Evolutionary conservation across 2,888 invertebrate genomes (phyloP).

Genomic region (Lacanobia wlatinum): DNA sequence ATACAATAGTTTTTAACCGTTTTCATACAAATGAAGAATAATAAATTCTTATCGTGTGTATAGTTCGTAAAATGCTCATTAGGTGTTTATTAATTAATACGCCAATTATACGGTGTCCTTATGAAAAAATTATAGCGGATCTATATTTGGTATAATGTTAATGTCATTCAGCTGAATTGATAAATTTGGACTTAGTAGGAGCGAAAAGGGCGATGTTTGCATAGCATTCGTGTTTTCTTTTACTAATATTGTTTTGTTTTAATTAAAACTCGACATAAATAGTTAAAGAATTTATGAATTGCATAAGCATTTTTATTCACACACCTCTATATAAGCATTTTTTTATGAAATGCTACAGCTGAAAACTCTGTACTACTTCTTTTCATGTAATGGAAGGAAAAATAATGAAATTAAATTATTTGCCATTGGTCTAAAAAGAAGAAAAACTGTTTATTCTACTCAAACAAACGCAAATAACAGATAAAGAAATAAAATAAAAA

Average conservation of each 20-base stretch:
- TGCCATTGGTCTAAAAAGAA: too few species aligned
- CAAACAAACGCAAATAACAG: too few species aligned
- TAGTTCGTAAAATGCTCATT: conserved; percentile 4
- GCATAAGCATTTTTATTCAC: background rate
- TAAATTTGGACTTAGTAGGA: background rate
- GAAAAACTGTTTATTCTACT: too few species aligned
- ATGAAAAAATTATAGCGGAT: conserved; percentile 5
- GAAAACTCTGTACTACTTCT: too few species aligned
- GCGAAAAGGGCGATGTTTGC: conserved; percentile 13
- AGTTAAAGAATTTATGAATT: background rate
- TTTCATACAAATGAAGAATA: conserved; percentile 1
- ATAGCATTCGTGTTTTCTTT: background rate
- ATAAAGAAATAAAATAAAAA: too few species aligned
- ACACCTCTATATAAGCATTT: too few species aligned
- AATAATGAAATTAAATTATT: too few species aligned
- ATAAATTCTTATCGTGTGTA: background rate
- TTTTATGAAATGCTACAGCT: too few species aligned
- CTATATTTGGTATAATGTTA: conserved; percentile 42
- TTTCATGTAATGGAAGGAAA: too few species aligned
- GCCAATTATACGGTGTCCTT: conserved; percentile 10
- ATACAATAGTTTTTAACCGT: background rate
- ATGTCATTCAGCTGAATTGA: conserved; percentile 11
- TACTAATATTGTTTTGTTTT: background rate
- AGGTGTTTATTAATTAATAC: conserved; percentile 31
- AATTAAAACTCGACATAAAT: background rate